Base-by-base conservation (phyloP, 2,797 vertebrate species). In the Smutsia gigantea region DNA sequence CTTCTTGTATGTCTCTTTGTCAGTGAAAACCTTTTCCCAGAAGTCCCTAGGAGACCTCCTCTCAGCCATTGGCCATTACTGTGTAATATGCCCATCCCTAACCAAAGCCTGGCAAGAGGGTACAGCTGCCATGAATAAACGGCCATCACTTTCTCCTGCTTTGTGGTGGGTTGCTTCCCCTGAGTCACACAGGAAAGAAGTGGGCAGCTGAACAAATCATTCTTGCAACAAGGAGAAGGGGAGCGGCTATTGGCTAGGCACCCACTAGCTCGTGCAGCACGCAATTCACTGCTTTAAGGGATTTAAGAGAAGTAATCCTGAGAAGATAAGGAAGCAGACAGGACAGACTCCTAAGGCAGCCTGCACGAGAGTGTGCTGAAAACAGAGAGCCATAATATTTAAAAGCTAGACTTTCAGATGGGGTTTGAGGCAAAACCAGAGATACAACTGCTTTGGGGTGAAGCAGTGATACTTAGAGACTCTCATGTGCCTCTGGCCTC, bases 401-500 rank as follows among this genome's bases (percentile, higher is more conserved):
- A 31, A 59, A 77, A 77, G 12, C 49, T 82, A 46, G 53, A 68
- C 37, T 93, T 74, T 90, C 21, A 79, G 13, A 85, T 86, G 46
- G 39, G 5, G 2, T 92, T 95, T 66, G 39, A 71, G 27, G n/a
- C 25, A 91, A 63, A 85, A 85, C 29, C 23, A 74, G 82, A 92
- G 86, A 93, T 68, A 39, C 4, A 21, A 55, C 79, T 91, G 85
- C 78, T 69, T 51, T 84, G 12, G 46, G 46, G 27, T 87, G 64
- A 90, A 90, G 74, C 21, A 4, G 37, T 87, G 64, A 71, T 91
- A 92, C 87, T 91, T 89, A 78, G 12, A 57, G 59, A 91, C 4
- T 9, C 31, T 37, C 3, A 0, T 3, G 37, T 23, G 31, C 93
- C 71, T 53, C 71, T 68, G 37, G 34, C 29, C 78, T 74, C 59